Evolutionary conservation across 2,113 vertebrate genomes (phyloP).

Genomic region (Uria lomvia): DNA sequence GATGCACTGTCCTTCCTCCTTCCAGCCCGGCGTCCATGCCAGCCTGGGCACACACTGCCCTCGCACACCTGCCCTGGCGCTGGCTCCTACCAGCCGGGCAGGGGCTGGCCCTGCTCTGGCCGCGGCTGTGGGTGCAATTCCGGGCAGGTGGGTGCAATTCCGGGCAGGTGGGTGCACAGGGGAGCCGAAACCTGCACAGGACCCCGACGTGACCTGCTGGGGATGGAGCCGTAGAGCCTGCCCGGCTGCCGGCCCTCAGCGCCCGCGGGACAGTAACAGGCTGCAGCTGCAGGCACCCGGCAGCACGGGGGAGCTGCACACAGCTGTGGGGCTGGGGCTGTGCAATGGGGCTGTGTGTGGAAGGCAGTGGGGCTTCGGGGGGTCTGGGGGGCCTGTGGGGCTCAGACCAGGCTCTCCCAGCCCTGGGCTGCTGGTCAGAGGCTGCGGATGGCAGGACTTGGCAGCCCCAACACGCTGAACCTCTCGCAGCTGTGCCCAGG

Average conservation of each 20-base stretch:
- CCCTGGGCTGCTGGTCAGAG: not conserved
- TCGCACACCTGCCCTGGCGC: fast-evolving
- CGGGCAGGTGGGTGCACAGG: too few relatives aligned
- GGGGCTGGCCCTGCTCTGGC: not conserved
- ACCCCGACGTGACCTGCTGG: fast-evolving
- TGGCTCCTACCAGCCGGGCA: not conserved
- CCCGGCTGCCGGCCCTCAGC: not conserved
- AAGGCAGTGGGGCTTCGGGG: fast-evolving
- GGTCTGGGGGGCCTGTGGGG: not conserved
- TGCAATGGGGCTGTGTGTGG: fast-evolving
- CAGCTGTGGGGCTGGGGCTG: fast-evolving
- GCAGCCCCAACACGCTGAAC: fast-evolving
- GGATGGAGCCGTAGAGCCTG: not conserved
- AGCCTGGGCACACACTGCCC: not conserved
- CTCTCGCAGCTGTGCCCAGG: not conserved
- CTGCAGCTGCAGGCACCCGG: not conserved
- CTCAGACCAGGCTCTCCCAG: not conserved
- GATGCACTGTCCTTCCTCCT: not conserved
- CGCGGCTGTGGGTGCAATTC: not conserved
- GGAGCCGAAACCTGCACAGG: fast-evolving
- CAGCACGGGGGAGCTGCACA: fast-evolving
- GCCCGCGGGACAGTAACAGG: fast-evolving
- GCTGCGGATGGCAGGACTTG: not conserved
- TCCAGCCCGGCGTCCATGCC: not conserved
- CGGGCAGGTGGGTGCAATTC: not conserved